These are phyloP conservation scores for Alviniconcha marisindica DNA, from an alignment of 1,140 invertebrate species.

Conservation along the genomic window DNA sequence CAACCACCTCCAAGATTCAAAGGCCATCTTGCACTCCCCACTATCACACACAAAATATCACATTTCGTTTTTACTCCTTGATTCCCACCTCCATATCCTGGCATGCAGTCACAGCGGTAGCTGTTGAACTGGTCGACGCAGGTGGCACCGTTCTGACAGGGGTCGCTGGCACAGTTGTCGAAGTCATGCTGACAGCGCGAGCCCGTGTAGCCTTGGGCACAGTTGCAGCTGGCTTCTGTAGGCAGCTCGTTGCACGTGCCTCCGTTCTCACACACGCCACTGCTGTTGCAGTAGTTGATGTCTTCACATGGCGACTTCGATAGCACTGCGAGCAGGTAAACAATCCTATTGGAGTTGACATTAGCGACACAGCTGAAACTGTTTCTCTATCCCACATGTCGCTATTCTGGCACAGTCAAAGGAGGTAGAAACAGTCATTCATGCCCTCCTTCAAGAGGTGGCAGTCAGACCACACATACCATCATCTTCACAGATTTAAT, in stretches of 20 bases:
- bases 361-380: too few relatives aligned
- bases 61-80: too few relatives aligned
- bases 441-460: too few relatives aligned
- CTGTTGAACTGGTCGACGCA: constrained; percentile 94
- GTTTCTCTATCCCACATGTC: too few relatives aligned
- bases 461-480: too few relatives aligned
- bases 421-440: too few relatives aligned
- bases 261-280: not conserved
- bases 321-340: not conserved
- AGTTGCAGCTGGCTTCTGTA: constrained; percentile 60
- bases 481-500: too few relatives aligned
- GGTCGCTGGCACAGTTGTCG: constrained; percentile 52
- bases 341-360: not conserved
- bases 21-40: too few relatives aligned
- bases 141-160: constrained; percentile 92
- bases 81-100: constrained; percentile 90
- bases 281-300: constrained; percentile 33
- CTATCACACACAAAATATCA: too few relatives aligned
- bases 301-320: constrained; percentile 11
- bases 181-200: constrained; percentile 62
- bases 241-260: not conserved
- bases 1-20: too few relatives aligned
- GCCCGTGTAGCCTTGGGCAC: constrained; percentile 67
- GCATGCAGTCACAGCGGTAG: constrained; percentile 93
- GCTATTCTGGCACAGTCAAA: too few relatives aligned